Evolutionary conservation across 2,797 vertebrate genomes (phyloP).

Genomic region (Gallinago nigripennis): DNA sequence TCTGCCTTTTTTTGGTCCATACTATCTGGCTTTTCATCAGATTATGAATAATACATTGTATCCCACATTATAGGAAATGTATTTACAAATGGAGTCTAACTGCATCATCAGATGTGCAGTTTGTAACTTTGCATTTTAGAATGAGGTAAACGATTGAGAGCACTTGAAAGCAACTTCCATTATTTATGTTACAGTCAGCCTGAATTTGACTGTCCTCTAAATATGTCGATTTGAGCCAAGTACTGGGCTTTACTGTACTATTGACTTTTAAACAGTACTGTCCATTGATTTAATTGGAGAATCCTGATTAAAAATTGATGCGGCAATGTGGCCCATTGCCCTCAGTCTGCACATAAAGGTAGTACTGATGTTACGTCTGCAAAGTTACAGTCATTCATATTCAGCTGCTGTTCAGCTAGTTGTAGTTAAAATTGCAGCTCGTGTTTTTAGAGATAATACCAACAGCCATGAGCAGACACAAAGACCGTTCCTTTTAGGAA

Average conservation of each 20-base stretch:
- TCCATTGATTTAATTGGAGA: slow-evolving; percentile 60
- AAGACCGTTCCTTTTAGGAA: background rate
- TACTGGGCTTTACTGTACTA: slow-evolving; percentile 11
- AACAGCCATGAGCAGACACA: background rate
- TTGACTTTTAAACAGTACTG: slow-evolving; percentile 44
- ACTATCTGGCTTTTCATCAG: background rate
- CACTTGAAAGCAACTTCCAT: slow-evolving; percentile 15
- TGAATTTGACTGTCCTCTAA: slow-evolving; percentile 35
- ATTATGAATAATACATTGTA: slow-evolving; percentile 10
- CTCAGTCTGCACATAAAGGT: background rate
- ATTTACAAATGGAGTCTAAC: slow-evolving; percentile 47
- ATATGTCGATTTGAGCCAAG: slow-evolving; percentile 22
- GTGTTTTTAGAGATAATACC: background rate
- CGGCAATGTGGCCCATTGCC: slow-evolving; percentile 16
- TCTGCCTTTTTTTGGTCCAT: background rate
- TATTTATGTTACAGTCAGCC: slow-evolving; percentile 23
- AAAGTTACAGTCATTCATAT: background rate
- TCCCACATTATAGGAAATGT: slow-evolving; percentile 19
- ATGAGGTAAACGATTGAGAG: slow-evolving; percentile 6
- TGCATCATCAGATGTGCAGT: background rate
- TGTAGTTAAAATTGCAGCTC: background rate
- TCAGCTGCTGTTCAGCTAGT: background rate
- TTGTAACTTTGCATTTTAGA: slow-evolving; percentile 19
- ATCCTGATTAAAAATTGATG: slow-evolving; percentile 66
- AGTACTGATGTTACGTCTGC: background rate